phyloP scores from a whole-genome alignment of 2,888 invertebrate species.

The Caenorhabditis japonica region DNA sequence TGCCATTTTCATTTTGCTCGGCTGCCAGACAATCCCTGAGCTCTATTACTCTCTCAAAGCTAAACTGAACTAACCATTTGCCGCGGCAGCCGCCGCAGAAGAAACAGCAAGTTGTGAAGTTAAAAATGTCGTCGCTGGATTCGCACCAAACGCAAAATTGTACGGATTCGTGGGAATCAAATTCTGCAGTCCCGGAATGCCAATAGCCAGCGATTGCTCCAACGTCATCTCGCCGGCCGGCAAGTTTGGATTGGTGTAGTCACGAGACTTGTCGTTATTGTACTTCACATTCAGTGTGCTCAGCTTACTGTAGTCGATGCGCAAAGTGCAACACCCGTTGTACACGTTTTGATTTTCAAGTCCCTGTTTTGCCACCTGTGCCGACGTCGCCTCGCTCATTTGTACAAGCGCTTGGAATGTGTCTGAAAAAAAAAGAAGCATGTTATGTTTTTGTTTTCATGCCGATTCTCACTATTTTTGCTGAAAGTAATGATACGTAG shows the following conservation, averaged over 20 bases:
- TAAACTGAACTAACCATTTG: conserved; percentile 17
- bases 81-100: conserved; percentile 30
- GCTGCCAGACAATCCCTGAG: too few species aligned
- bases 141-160: conserved; percentile 61
- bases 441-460: not conserved
- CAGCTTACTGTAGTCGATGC: conserved; percentile 89
- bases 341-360: conserved; percentile 99
- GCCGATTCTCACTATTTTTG: conserved; percentile 90
- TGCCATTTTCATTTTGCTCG: too few species aligned
- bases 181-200: conserved; percentile 54
- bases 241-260: conserved; percentile 97
- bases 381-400: conserved; percentile 95
- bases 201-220: conserved; percentile 73
- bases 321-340: conserved; percentile 90
- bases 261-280: conserved; percentile 99
- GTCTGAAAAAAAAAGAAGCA: conserved; percentile 81
- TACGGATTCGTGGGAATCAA: conserved; percentile 59
- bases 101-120: conserved; percentile 46
- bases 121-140: conserved; percentile 56
- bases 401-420: conserved; percentile 99
- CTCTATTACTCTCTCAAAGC: too few species aligned
- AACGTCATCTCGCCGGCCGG: conserved; percentile 87
- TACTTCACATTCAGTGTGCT: conserved; percentile 97
- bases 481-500: conserved; percentile 99
- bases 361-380: conserved; percentile 95